Base-by-base conservation (phyloP, 2,888 invertebrate species). In the Bursaphelenchus okinawaensis region DNA sequence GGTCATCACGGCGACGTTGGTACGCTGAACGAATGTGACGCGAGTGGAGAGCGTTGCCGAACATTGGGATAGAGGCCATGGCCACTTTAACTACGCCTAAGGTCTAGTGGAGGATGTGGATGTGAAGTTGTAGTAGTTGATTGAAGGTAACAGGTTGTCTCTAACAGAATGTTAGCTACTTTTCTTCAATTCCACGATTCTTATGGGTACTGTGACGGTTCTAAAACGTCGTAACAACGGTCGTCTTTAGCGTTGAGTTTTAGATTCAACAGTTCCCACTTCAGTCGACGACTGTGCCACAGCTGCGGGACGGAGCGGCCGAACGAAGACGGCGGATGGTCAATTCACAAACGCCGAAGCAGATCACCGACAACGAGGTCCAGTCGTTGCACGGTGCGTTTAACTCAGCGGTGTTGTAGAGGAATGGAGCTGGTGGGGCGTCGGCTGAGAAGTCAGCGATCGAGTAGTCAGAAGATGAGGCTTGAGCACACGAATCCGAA, bases 311-410 rank as follows among this genome's bases (percentile, higher is more conserved):
- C 40, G 40, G 40, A 6, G 40, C 40, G 40, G 40, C 40, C 40
- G 54, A 54, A 54, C 24, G 27, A 24, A 72, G 70, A 28, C 76
- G 75, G 52, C 77, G 76, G 63, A 78, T 76, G 54, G 70, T 68
- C 52, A 78, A 68, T 65, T 78, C 78, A 66, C 76, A 77, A 65
- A 78, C 73, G 52, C 78, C 78, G 73, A 78, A 78, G 68, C 78
- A 78, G 70, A 78, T 77, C 51, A 78, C 78, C 50, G 78, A 74
- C 8, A 73, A 71, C 23, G 75, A 75, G 55, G 73, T 75, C 78
- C 78, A 78, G 54, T 77, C 60, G 55, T 61, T 61, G 60, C 20
- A 56, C 62, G 57, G 27, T 19, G 56, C 56, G 56, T 23, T 27
- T 26, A 56, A 26, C 12, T 24, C 40, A n/a, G 3, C 40, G 40